Percentiles rank a stretch among this genome's conserved stretches.
These are phyloP conservation scores for Sturnira hondurensis DNA, from an alignment of 2,113 vertebrate genomes.

Conservation along the genomic window DNA sequence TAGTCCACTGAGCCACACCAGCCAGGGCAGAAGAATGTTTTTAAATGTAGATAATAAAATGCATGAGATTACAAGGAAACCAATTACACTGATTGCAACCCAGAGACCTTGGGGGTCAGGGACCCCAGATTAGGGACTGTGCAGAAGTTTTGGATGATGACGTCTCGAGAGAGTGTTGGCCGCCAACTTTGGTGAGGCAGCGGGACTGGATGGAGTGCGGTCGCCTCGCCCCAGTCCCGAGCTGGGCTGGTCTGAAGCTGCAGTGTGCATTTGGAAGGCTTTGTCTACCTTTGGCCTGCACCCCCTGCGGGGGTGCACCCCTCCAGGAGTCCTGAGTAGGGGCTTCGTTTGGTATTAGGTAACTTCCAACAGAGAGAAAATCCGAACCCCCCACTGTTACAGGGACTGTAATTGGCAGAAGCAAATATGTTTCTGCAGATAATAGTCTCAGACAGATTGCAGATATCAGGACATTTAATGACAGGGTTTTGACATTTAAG, in stretches of 20 bases:
- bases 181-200: too few relatives aligned
- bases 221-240: neutral
- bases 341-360: neutral
- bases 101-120: neutral
- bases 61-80: neutral
- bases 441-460: constrained; percentile 40
- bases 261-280: neutral
- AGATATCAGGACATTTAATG: constrained; percentile 50
- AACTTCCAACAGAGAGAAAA: neutral
- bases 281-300: neutral
- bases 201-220: neutral
- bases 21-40: neutral
- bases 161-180: neutral
- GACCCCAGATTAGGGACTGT: neutral
- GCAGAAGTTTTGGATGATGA: neutral
- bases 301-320: accelerated
- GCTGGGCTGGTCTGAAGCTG: neutral
- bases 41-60: neutral
- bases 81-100: neutral
- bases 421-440: constrained; percentile 12
- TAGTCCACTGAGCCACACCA: too few relatives aligned
- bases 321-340: neutral
- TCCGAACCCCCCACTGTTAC: neutral
- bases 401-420: neutral
- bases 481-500: constrained; percentile 60